Base-by-base conservation (phyloP, 1,140 invertebrate genomes). In the Adoxophyes honmai region DNA sequence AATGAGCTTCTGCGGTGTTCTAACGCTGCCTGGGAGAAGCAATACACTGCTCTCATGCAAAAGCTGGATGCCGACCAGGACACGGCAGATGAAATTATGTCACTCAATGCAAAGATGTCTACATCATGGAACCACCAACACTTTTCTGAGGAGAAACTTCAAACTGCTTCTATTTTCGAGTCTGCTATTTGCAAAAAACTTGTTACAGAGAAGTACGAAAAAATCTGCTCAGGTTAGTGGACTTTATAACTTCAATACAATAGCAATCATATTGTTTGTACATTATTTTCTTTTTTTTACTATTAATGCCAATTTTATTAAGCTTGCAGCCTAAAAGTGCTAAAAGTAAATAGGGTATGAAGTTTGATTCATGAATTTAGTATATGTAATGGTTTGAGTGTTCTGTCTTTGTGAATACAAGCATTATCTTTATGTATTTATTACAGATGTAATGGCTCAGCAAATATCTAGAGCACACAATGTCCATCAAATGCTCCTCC, bases 1-100 rank as follows among this genome's bases (percentile, higher is more conserved):
- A 99, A 99, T 90, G 98, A 99, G 89, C 90, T 99, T 0, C 88
- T 99, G 1, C 90, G 98, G 51, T 98, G 97, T 81, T 96, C 97
- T 52, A 98, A 99, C 87, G 91, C 95, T 0, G 91, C 94, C 48
- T 98, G 97, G 93, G 98, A 98, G 75, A 91, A 92, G 18, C 93
- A 94, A 59, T 96, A 97, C 63, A 94, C 94, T 64, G 89, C 91
- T 4, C 76, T 98, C 71, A 95, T 90, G 88, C 88, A 89, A 38
- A 89, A 84, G 58, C 68, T 90, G 3, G 85, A 90, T 70, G 75
- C 83, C 10, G 86, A 89, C 55, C 87, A 89, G 52, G 86, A 67
- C 68, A 70, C 58, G 63, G 83, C 62, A 72, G 91, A 92, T 71
- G 91, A 92, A 57, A 91, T 92, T 48, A 68, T 90, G 0, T 86